Evolutionary conservation across 2,113 vertebrate genomes (phyloP).

Genomic region (Crotophaga sulcirostris): DNA sequence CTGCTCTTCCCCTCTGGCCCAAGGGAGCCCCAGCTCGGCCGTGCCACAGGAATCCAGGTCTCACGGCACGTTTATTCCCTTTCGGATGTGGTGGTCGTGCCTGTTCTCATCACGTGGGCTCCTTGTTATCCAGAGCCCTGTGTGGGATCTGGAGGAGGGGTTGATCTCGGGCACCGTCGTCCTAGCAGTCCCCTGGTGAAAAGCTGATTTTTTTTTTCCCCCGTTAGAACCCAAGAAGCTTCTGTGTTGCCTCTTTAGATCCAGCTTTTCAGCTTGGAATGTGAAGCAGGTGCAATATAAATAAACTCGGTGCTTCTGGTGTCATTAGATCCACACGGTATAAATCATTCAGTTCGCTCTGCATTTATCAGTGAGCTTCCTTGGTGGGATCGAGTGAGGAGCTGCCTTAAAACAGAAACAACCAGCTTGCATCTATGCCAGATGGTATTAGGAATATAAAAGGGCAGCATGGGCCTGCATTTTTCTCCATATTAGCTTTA

Average conservation of each 20-base stretch:
- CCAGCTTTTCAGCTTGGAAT: not conserved
- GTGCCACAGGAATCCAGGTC: not conserved
- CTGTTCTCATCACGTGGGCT: not conserved
- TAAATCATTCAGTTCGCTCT: not conserved
- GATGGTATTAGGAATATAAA: not conserved
- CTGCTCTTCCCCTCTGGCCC: not conserved
- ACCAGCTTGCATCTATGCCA: not conserved
- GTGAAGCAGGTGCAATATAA: constrained; percentile 13
- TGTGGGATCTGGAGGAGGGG: not conserved
- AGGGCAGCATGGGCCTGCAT: not conserved
- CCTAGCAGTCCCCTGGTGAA: fast-evolving
- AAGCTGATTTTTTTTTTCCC: not conserved
- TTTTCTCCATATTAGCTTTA: not conserved
- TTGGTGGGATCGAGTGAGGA: not conserved
- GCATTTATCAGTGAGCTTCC: not conserved
- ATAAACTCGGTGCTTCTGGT: not conserved
- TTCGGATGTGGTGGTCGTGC: fast-evolving
- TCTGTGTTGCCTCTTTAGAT: not conserved
- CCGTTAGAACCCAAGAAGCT: not conserved
- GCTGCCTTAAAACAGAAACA: not conserved
- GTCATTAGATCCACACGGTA: not conserved
- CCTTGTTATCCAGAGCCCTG: fast-evolving
- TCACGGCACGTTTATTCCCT: not conserved
- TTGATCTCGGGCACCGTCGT: fast-evolving
- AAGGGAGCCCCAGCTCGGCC: not conserved